Percentiles rank a stretch among this genome's conserved stretches.
These are phyloP conservation scores for Xenotilapia leptura DNA, from an alignment of 2,113 vertebrate genomes.

Conservation along the genomic window DNA sequence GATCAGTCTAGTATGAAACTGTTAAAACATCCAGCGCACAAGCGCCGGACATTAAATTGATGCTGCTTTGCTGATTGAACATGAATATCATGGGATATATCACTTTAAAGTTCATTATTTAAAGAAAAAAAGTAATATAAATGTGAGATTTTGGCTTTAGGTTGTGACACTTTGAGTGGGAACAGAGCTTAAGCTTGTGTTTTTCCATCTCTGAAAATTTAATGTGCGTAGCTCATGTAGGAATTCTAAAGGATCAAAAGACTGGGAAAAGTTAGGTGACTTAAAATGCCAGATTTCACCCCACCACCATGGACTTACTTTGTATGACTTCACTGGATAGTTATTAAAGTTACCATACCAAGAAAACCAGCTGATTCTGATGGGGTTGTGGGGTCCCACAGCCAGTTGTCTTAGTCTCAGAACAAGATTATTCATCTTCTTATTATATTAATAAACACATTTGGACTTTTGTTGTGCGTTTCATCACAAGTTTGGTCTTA, in stretches of 20 bases:
- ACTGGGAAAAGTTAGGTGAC: background rate
- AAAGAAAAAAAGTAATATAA: background rate
- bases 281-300: background rate
- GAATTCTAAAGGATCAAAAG: background rate
- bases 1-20: background rate
- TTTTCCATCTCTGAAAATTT: background rate
- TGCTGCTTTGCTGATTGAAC: background rate
- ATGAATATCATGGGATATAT: too few species aligned
- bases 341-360: background rate
- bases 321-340: background rate
- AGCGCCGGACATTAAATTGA: accelerated
- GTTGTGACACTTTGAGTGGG: background rate
- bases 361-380: background rate
- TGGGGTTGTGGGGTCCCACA: accelerated
- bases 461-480: background rate
- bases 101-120: background rate
- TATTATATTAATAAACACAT: background rate
- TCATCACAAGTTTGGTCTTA: background rate
- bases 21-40: background rate
- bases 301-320: background rate
- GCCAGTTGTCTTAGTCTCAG: background rate
- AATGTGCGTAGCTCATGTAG: accelerated
- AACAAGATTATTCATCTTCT: background rate
- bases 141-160: background rate
- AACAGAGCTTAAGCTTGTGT: background rate